phyloP scores from a whole-genome alignment of 2,797 vertebrate species.

The Fratercula arctica region DNA sequence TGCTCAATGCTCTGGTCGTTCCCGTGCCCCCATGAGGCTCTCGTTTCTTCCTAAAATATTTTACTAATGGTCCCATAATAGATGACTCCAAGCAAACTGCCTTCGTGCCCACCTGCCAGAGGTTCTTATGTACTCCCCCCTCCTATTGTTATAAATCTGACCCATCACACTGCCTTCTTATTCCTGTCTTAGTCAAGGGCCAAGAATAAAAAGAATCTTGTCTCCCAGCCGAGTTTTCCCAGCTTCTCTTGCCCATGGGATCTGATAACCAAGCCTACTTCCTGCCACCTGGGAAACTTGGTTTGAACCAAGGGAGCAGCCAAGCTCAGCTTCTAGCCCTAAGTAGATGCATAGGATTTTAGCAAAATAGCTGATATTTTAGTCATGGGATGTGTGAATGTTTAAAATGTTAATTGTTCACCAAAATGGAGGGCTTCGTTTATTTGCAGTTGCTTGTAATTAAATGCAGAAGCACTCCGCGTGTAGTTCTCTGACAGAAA shows the following conservation, averaged over 20 bases:
- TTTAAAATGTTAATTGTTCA: neutral
- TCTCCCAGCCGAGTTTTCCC: neutral
- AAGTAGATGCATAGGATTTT: neutral
- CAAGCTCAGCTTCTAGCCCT: neutral
- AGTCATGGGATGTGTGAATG: neutral
- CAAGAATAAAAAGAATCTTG: neutral
- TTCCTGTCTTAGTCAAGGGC: neutral
- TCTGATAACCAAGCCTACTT: neutral
- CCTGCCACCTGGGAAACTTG: neutral
- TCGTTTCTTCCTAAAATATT: neutral
- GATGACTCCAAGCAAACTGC: neutral
- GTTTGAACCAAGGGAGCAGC: neutral
- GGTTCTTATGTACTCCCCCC: neutral
- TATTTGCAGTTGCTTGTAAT: conserved; percentile 43
- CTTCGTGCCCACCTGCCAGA: neutral
- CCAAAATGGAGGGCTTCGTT: neutral
- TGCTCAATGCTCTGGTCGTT: neutral
- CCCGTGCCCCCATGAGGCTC: neutral
- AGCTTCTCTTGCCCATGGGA: neutral
- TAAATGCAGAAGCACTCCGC: neutral
- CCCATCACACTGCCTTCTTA: neutral
- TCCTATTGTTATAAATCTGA: neutral
- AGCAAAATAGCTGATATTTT: neutral
- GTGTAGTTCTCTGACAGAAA: neutral
- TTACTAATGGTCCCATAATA: neutral